A percentile compares a stretch with the other conserved stretches of the same genome.
These are phyloP conservation scores for Cephus pulcher DNA, from an alignment of 2,888 invertebrate species.

Conservation along the genomic window DNA sequence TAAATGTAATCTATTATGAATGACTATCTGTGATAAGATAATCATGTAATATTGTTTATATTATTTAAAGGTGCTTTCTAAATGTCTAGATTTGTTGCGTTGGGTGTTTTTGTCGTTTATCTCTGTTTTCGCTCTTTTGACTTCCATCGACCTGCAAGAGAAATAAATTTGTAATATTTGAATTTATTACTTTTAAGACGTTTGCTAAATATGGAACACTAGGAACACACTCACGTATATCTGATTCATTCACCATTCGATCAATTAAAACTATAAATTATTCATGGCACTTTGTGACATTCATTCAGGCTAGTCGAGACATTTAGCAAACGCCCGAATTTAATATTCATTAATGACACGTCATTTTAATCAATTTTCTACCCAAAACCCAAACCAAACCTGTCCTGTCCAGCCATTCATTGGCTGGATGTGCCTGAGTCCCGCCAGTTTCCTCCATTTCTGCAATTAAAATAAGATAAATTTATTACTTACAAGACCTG, in stretches of 20 bases:
- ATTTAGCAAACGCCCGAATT: neutral
- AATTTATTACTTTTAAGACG: neutral
- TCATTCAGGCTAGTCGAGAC: neutral
- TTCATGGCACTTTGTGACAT: neutral
- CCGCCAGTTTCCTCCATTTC: conserved; percentile 54
- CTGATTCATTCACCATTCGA: neutral
- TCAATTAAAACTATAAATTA: neutral
- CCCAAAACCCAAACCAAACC: conserved; percentile 58
- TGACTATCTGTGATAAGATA: neutral
- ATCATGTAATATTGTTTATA: neutral
- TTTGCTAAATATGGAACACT: neutral
- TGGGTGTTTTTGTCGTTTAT: neutral
- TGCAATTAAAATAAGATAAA: conserved; percentile 33
- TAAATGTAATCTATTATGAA: neutral
- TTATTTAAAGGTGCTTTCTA: neutral
- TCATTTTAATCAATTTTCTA: conserved; percentile 49
- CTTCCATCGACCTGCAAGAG: neutral
- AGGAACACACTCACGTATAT: neutral
- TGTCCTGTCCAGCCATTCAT: conserved; percentile 48
- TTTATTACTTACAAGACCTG: neutral
- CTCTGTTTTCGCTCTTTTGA: neutral
- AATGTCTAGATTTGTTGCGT: neutral
- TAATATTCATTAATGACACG: conserved; percentile 9
- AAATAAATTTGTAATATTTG: neutral
- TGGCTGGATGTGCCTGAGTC: conserved; percentile 53